phyloP scores from a whole-genome alignment of 2,888 invertebrate genomes.

The Acleris laterana region DNA sequence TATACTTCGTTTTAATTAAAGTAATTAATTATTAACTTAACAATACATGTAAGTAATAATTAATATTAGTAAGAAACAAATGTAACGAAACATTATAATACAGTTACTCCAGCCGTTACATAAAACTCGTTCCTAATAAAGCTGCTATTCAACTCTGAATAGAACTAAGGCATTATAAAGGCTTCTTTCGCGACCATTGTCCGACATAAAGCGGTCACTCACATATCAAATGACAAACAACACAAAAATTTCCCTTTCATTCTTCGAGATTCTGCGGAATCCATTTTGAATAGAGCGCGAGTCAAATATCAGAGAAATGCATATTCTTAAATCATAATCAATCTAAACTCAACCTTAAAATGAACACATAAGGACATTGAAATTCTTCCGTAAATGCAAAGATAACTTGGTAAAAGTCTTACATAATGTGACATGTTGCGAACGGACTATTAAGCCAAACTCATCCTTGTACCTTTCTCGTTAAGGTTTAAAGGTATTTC shows the following conservation, averaged over 20 bases:
- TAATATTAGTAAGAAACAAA: too few species aligned
- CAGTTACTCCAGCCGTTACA: not conserved
- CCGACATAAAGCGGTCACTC: constrained; percentile 34
- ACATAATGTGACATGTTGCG: not conserved
- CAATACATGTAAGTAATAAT: too few species aligned
- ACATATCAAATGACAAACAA: constrained; percentile 36
- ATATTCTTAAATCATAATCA: not conserved
- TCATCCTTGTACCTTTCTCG: not conserved
- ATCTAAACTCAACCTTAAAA: not conserved
- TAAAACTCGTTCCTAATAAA: constrained; percentile 1
- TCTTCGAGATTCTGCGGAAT: constrained; percentile 35
- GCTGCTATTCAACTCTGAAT: constrained; percentile 19
- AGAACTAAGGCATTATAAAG: constrained; percentile 18
- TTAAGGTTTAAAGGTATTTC: constrained; percentile 6
- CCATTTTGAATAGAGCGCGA: constrained; percentile 34
- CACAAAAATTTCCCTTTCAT: constrained; percentile 38
- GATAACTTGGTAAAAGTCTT: constrained; percentile 4
- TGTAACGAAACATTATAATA: not conserved
- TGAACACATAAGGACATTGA: constrained; percentile 9
- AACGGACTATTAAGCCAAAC: constrained; percentile 4
- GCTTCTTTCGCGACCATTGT: constrained; percentile 22
- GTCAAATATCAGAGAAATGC: constrained; percentile 13
- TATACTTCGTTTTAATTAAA: too few species aligned
- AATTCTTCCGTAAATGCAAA: constrained; percentile 10
- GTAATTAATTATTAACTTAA: too few species aligned